Percentiles rank a stretch among this genome's conserved stretches.
Evolutionary conservation across 2,113 vertebrate genomes (phyloP).

Genomic region (Ptilorrhoa leucosticta): DNA sequence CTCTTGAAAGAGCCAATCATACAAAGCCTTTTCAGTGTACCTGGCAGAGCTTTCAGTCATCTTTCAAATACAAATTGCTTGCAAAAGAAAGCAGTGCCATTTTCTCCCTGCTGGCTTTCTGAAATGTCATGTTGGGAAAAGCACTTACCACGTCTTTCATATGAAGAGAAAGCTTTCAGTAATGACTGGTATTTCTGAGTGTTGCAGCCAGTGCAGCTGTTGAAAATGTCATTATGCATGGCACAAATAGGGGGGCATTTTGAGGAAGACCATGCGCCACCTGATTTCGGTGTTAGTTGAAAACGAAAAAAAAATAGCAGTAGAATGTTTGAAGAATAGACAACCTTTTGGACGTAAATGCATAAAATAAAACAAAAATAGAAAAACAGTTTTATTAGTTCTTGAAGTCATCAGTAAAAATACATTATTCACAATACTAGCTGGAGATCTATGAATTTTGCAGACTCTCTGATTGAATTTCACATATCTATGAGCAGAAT

Average conservation of each 20-base stretch:
- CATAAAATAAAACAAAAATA: not conserved
- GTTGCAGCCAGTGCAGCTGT: not conserved
- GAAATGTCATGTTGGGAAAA: slow-evolving; percentile 1
- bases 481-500: not conserved
- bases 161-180: not conserved
- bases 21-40: not conserved
- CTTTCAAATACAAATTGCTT: not conserved
- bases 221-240: not conserved
- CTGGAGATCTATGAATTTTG: not conserved
- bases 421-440: not conserved
- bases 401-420: not conserved
- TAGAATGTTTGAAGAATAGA: not conserved
- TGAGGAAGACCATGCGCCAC: not conserved
- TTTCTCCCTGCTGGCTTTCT: not conserved
- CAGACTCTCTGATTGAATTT: not conserved
- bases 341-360: not conserved
- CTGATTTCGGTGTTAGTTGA: not conserved
- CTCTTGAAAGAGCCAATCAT: not conserved
- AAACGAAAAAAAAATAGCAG: not conserved
- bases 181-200: not conserved
- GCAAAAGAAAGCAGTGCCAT: not conserved
- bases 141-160: not conserved
- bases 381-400: not conserved
- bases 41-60: not conserved
- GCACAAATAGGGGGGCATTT: not conserved